Percentiles rank a stretch among this genome's conserved stretches.
Conservation (phyloP, 37 sponge, comb jelly and placozoan species). For the Aplysina aerophoba region DNA sequence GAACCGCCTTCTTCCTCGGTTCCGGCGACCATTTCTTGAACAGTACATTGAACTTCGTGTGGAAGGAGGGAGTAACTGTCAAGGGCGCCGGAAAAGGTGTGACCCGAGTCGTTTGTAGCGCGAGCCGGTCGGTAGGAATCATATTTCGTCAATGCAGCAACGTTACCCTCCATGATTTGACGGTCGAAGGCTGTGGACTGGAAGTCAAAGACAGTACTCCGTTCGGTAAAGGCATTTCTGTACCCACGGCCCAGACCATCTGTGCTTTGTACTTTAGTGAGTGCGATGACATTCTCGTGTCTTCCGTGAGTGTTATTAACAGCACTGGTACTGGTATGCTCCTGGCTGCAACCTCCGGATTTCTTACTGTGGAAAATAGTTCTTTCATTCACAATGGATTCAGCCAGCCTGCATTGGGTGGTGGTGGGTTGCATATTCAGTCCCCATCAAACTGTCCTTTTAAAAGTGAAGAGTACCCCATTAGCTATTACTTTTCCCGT, state of each 20-base stretch:
- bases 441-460: not conserved
- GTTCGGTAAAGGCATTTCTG: not conserved
- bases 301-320: not conserved
- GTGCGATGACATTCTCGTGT: slow-evolving; percentile 3
- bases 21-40: not conserved
- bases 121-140: not conserved
- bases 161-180: not conserved
- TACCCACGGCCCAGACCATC: not conserved
- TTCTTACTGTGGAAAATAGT: not conserved
- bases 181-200: not conserved
- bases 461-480: no score
- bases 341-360: slow-evolving; percentile 13
- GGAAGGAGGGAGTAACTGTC: not conserved
- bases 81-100: not conserved
- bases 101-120: not conserved
- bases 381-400: not conserved
- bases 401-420: not conserved
- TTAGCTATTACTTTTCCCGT: no score
- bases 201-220: not conserved
- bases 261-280: slow-evolving; percentile 18
- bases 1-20: not conserved
- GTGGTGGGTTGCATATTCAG: slow-evolving; percentile 37
- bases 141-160: not conserved
- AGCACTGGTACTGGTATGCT: slow-evolving; percentile 19
- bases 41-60: not conserved